These are phyloP conservation scores for Coranthus polyacanthus DNA, from an alignment of 2,797 vertebrate species.

Conservation along the genomic window DNA sequence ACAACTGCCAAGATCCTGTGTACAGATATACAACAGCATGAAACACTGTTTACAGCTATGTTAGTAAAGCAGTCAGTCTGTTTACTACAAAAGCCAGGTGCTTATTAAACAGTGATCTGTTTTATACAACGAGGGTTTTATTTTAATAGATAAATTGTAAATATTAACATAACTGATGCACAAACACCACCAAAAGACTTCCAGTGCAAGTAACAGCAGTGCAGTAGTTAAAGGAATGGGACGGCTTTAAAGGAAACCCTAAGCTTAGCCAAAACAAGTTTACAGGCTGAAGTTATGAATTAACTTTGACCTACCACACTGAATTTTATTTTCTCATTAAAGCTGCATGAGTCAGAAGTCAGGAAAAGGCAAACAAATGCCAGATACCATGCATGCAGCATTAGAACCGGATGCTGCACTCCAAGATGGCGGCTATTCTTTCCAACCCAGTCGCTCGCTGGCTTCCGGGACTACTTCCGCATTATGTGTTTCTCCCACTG, in stretches of 20 bases:
- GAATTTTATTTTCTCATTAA: no score
- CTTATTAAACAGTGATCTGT: conserved; percentile 15
- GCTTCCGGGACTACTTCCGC: no score
- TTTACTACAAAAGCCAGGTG: conserved; percentile 27
- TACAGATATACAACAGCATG: conserved; percentile 19
- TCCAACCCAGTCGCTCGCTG: no score
- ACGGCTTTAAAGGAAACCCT: neutral
- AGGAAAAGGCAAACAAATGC: no score
- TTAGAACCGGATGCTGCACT: no score
- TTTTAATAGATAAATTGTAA: neutral
- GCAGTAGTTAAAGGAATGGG: neutral
- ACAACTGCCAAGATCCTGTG: conserved; percentile 5
- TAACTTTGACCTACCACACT: neutral
- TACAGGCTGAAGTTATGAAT: neutral
- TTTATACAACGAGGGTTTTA: conserved; percentile 15
- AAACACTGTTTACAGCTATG: conserved; percentile 6
- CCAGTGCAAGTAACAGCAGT: neutral
- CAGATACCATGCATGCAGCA: no score
- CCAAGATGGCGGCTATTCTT: no score
- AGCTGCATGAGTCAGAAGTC: no score
- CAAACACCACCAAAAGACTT: neutral
- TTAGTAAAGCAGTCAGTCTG: conserved; percentile 6
- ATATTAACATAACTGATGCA: neutral
- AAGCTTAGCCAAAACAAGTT: neutral
- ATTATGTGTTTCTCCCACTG: no score